Conservation (phyloP, 2,113 vertebrate species). For the Lasiurus cinereus region DNA sequence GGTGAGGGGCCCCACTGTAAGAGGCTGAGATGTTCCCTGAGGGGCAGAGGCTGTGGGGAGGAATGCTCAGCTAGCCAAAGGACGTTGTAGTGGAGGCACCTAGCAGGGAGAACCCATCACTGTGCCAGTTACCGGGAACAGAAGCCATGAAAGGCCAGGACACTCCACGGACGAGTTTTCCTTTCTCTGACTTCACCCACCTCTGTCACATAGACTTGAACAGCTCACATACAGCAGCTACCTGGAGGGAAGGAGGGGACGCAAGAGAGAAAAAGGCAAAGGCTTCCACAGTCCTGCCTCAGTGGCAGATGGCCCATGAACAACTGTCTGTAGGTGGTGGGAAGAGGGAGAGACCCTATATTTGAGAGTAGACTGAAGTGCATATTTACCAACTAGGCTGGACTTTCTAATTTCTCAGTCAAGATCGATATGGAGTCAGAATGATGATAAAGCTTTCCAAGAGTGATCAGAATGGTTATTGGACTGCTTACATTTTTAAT, state of each 20-base stretch:
- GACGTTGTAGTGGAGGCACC: not conserved
- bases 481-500: not conserved
- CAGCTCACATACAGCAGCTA: not conserved
- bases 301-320: not conserved
- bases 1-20: not conserved
- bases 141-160: not conserved
- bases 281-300: not conserved
- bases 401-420: not conserved
- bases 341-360: not conserved
- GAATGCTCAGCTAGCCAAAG: not conserved
- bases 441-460: not conserved
- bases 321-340: not conserved
- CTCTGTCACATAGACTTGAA: not conserved
- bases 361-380: not conserved
- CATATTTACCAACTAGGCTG: not conserved
- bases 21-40: not conserved
- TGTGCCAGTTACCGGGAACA: not conserved
- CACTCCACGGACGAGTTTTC: not conserved
- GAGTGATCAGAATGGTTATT: not conserved
- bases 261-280: not conserved
- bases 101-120: not conserved
- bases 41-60: not conserved
- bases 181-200: not conserved
- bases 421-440: not conserved
- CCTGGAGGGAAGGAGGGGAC: not conserved